These are phyloP conservation scores for Mesochorus sp. DNA, from an alignment of 2,888 invertebrate genomes.

Conservation along the genomic window DNA sequence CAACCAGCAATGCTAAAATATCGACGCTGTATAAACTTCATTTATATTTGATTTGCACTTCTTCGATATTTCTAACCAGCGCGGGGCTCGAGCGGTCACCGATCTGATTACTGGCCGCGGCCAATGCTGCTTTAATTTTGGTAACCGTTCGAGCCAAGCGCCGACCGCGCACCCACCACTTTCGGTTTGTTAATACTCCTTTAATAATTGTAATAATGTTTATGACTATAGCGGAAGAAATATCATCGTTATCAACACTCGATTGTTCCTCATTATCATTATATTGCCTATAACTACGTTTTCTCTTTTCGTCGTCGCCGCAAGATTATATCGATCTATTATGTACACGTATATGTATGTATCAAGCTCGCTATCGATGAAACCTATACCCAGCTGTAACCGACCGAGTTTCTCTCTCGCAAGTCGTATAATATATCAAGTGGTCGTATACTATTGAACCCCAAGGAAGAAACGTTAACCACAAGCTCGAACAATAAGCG, in stretches of 20 bases:
- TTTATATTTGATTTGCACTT: no score
- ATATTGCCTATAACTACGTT: neutral
- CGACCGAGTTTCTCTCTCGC: conserved; percentile 32
- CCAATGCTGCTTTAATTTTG: no score
- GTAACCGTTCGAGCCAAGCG: no score
- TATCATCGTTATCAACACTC: neutral
- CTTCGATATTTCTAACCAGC: no score
- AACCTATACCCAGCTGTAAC: conserved; percentile 8
- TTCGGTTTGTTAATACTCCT: no score
- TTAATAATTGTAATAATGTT: no score
- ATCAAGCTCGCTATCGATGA: neutral
- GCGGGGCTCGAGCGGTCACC: no score
- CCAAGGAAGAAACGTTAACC: conserved; percentile 7
- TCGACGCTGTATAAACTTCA: no score
- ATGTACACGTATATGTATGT: neutral
- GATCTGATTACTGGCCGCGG: no score
- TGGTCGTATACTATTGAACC: conserved; percentile 4
- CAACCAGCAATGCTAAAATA: no score
- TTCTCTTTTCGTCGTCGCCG: neutral
- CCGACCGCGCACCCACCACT: no score
- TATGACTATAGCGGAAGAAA: no score
- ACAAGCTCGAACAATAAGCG: conserved; percentile 2
- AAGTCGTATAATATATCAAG: neutral
- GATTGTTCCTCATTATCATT: conserved; percentile 6
- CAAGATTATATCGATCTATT: conserved; percentile 6